Evolutionary conservation across 2,888 invertebrate species (phyloP).

Genomic region (Drosophila atripex): DNA sequence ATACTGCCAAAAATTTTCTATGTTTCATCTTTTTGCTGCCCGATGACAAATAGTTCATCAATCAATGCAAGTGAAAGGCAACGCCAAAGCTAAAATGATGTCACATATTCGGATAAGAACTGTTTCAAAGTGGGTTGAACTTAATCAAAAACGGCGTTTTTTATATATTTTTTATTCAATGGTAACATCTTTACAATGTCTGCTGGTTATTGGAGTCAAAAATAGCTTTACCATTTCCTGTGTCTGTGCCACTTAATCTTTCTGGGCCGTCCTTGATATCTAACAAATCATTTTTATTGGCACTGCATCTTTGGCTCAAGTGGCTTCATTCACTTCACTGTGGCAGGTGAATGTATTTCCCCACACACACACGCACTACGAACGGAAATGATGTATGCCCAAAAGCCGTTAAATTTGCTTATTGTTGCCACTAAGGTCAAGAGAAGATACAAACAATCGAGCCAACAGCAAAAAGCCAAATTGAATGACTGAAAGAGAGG

Average conservation of each 20-base stretch:
- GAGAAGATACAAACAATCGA: constrained; percentile 57
- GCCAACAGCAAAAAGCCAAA: constrained; percentile 49
- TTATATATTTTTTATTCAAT: not conserved
- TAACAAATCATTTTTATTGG: constrained; percentile 50
- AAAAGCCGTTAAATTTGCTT: constrained; percentile 67
- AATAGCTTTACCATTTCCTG: constrained; percentile 53
- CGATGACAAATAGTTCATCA: constrained; percentile 70
- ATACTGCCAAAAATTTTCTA: constrained; percentile 25
- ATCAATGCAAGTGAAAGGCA: constrained; percentile 70
- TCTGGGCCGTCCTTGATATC: constrained; percentile 54
- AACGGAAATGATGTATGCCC: constrained; percentile 73
- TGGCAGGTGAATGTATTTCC: constrained; percentile 72
- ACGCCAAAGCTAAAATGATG: constrained; percentile 37
- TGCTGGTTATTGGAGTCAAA: constrained; percentile 2
- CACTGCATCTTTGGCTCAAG: constrained; percentile 58
- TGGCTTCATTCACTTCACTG: constrained; percentile 48
- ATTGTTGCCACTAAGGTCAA: constrained; percentile 63
- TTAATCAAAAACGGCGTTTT: not conserved
- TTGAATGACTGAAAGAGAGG: constrained; percentile 47
- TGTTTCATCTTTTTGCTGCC: constrained; percentile 38
- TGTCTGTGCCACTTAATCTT: constrained; percentile 36
- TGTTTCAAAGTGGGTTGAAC: constrained; percentile 21
- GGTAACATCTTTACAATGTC: constrained; percentile 37
- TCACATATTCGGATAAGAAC: constrained; percentile 36
- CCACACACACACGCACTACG: constrained; percentile 50